phyloP scores from a whole-genome alignment of 2,888 invertebrate species.

The Suillia variegata region DNA sequence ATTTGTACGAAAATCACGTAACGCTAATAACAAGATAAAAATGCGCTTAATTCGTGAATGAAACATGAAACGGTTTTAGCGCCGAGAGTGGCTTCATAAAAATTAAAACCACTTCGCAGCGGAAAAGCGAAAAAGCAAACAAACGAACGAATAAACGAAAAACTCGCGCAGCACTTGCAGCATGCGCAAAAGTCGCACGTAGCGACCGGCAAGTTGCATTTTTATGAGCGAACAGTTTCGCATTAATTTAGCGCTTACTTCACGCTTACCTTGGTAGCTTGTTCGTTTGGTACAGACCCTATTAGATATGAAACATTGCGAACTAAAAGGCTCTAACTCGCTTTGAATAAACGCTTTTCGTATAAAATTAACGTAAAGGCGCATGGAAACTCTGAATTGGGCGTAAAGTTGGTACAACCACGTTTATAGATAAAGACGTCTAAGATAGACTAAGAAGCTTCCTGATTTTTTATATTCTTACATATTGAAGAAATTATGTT shows the following conservation, averaged over 20 bases:
- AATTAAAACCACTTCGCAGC: conserved; percentile 1
- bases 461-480: too few relatives aligned
- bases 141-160: background rate
- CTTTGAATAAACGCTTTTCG: too few relatives aligned
- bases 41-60: conserved; percentile 16
- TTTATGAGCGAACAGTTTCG: background rate
- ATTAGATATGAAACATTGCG: too few relatives aligned
- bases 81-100: background rate
- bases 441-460: too few relatives aligned
- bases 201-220: too few relatives aligned
- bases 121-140: background rate
- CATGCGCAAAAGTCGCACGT: background rate
- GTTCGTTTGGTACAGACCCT: too few relatives aligned
- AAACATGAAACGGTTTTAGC: conserved; percentile 3
- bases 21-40: conserved; percentile 20
- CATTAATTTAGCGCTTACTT: background rate
- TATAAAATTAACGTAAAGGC: too few relatives aligned
- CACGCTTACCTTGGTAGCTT: background rate
- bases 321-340: too few relatives aligned
- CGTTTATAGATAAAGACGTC: background rate
- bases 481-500: too few relatives aligned
- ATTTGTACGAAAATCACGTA: conserved; percentile 17
- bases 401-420: background rate
- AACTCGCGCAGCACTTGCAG: too few relatives aligned
- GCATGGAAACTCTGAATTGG: background rate